Conservation (phyloP, 2,113 vertebrate species). For the Calypte anna region DNA sequence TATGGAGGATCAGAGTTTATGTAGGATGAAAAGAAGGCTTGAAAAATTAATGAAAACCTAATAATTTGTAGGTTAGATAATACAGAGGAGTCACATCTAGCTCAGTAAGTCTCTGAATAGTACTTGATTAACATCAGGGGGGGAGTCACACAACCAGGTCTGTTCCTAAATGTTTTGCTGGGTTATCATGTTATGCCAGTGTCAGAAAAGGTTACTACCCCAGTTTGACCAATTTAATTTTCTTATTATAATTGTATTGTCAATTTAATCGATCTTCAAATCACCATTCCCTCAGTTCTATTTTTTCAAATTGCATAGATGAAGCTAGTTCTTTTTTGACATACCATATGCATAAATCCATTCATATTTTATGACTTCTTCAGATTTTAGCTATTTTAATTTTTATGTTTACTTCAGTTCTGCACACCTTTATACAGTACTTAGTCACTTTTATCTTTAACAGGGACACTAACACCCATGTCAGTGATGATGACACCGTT, state of each 20-base stretch:
- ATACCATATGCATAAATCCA: neutral
- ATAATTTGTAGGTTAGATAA: neutral
- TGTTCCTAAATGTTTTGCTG: neutral
- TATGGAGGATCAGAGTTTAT: neutral
- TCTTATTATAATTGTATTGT: neutral
- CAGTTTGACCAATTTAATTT: neutral
- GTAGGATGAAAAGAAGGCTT: neutral
- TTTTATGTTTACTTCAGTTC: neutral
- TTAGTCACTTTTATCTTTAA: neutral
- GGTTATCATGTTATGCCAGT: neutral
- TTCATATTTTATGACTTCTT: neutral
- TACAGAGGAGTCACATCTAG: neutral
- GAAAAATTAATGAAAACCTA: neutral
- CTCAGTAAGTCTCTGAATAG: neutral
- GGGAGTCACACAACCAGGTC: neutral
- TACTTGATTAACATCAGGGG: neutral
- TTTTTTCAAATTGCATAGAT: neutral
- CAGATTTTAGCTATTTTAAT: neutral
- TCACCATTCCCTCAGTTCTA: neutral
- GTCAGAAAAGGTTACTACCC: neutral
- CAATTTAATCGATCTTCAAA: neutral
- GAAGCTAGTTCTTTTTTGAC: neutral
- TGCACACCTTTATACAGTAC: neutral
- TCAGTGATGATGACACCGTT: neutral
- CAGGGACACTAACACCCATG: neutral